Evolutionary conservation across 1,140 invertebrate genomes (phyloP), one percentile per base, ranked within the genome.

Genomic region (Dendrolimus punctatus): DNA sequence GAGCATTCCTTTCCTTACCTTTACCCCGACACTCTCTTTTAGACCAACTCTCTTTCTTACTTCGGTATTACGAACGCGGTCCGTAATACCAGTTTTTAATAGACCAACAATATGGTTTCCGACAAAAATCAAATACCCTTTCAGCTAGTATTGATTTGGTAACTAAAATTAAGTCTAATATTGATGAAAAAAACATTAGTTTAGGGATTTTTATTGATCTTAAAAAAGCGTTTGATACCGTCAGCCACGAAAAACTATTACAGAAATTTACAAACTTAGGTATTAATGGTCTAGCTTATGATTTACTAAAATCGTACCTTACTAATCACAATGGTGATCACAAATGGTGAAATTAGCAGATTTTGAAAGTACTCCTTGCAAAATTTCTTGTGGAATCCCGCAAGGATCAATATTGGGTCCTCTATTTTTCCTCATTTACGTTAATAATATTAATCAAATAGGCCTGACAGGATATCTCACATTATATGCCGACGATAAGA

Each of bases 391-490:
- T 38, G 46, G 46, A 23, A 23, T 23, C 23, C 23, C 23, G 23
- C 23, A 23, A 23, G 23, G 23, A 23, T 23, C 23, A 23, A 23
- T 23, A 23, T 23, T 23, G 23, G 23, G 23, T 23, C 23, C 23
- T 3, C 23, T 23, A 23, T 23, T 55, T 37, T 55, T 55, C 43
- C 43, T 55, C 0, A 54, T 54, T n/a, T 56, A 51, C 41, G 39
- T 51, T 38, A 46, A 56, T 41, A 36, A 50, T 45, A 23, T 23
- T 23, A 38, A 36, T 36, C 23, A 47, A 10, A 47, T 47, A 8
- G 43, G 43, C 4, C 43, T 44, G 8, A 44, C 43, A 9, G 43
- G 43, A n/a, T n/a, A 44, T 44, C 43, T 44, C 8, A 49, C 39
- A 9, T 10, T 49, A 39, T 49, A 49, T 40, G 47, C 47, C 7